A percentile compares a stretch with the other conserved stretches of the same genome.
phyloP scores from a whole-genome alignment of 2,888 invertebrate genomes.

The Drosophila paracracens region DNA sequence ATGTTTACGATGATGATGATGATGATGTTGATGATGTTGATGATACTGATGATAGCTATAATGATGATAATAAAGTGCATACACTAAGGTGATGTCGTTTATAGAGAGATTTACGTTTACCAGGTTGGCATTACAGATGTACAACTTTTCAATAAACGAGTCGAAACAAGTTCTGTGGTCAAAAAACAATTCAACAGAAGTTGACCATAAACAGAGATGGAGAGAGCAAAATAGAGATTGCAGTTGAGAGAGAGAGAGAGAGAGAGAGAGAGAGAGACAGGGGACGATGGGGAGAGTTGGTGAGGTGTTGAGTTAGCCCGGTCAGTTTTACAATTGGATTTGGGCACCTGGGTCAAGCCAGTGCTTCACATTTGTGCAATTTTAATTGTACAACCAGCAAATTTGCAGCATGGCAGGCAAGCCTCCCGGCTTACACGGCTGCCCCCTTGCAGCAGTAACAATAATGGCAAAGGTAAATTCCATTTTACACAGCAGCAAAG shows the following conservation, averaged over 20 bases:
- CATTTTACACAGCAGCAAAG: constrained; percentile 48
- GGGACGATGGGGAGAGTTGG: neutral
- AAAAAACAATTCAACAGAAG: constrained; percentile 62
- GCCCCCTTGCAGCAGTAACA: constrained; percentile 15
- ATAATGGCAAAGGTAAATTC: constrained; percentile 62
- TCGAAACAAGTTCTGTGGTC: constrained; percentile 45
- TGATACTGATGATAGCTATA: constrained; percentile 1
- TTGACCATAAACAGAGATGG: neutral
- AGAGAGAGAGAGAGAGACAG: neutral
- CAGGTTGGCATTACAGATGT: constrained; percentile 41
- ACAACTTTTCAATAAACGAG: constrained; percentile 78
- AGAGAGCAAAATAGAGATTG: neutral
- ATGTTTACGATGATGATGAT: constrained; percentile 1
- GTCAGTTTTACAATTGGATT: constrained; percentile 60
- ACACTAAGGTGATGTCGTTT: constrained; percentile 44
- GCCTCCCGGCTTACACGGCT: neutral
- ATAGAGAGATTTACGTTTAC: constrained; percentile 55
- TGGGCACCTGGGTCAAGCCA: constrained; percentile 34
- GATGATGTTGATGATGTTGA: constrained; percentile 3
- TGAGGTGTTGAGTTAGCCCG: constrained; percentile 23
- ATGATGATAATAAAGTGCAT: constrained; percentile 46
- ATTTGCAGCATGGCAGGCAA: constrained; percentile 41
- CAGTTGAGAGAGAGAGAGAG: neutral
- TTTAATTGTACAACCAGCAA: constrained; percentile 64
- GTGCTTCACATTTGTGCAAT: constrained; percentile 58